Percentiles rank a stretch among this genome's conserved stretches.
These are phyloP conservation scores for Bombus sylvicola DNA, from an alignment of 1,140 invertebrate genomes.

Conservation along the genomic window DNA sequence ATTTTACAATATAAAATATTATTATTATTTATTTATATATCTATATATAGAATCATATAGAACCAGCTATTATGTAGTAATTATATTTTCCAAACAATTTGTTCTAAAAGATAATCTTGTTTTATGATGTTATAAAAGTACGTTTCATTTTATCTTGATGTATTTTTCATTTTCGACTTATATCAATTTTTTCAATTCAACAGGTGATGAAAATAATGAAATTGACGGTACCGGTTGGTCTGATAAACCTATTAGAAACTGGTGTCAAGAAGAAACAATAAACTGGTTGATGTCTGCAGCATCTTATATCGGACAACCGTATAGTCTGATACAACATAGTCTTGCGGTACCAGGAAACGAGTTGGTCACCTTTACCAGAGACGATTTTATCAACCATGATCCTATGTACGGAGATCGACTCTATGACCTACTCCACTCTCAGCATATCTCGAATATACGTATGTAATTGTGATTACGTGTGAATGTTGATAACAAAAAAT, in stretches of 20 bases:
- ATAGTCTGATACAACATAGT: constrained; percentile 82
- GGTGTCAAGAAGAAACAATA: constrained; percentile 84
- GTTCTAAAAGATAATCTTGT: not conserved
- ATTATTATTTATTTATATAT: too few relatives aligned
- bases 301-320: constrained; percentile 77
- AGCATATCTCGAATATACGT: constrained; percentile 76
- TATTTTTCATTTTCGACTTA: not conserved
- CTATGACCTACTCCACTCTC: constrained; percentile 80
- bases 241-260: constrained; percentile 82
- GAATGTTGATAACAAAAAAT: not conserved
- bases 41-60: too few relatives aligned
- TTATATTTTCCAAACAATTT: too few relatives aligned
- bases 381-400: constrained; percentile 81
- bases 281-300: constrained; percentile 83
- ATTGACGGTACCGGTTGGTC: constrained; percentile 81
- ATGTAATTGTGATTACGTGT: constrained; percentile 44
- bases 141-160: not conserved
- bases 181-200: constrained; percentile 6
- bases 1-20: too few relatives aligned
- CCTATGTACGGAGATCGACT: constrained; percentile 80
- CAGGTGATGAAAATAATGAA: constrained; percentile 72
- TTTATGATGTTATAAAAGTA: not conserved
- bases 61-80: too few relatives aligned
- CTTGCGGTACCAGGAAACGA: constrained; percentile 81
- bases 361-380: constrained; percentile 79